Evolutionary conservation across 2,797 vertebrate species (phyloP).

Genomic region (Acipenser ruthenus): DNA sequence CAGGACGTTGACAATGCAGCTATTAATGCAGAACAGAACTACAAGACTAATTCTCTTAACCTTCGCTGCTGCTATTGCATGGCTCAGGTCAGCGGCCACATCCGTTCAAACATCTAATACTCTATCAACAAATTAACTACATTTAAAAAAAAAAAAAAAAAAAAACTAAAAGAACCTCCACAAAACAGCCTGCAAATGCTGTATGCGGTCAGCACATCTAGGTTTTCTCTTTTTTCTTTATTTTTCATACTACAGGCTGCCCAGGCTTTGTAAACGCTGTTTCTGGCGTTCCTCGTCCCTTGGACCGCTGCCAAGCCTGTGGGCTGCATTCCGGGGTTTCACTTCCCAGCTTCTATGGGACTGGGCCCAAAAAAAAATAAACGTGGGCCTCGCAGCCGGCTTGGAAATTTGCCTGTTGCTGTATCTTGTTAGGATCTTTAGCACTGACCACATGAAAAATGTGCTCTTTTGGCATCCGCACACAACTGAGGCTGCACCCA

Average conservation of each 20-base stretch:
- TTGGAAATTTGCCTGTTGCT: conserved; percentile 15
- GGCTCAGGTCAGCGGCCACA: conserved; percentile 39
- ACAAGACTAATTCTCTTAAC: conserved; percentile 55
- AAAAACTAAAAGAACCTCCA: conserved; percentile 12
- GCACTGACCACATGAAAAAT: conserved; percentile 11
- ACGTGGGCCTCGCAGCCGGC: conserved; percentile 3
- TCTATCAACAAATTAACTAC: background rate
- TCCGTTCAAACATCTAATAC: conserved; percentile 26
- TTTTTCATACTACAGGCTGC: conserved; percentile 29
- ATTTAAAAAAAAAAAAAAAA: conserved; percentile 20
- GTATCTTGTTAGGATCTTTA: conserved; percentile 21
- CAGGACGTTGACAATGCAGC: conserved; percentile 48
- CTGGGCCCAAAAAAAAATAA: conserved; percentile 11
- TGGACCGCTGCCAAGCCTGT: conserved; percentile 31
- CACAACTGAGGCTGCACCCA: background rate
- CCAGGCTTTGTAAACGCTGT: conserved; percentile 29
- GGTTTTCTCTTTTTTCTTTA: background rate
- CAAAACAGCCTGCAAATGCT: conserved; percentile 22
- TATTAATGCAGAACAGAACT: conserved; percentile 47
- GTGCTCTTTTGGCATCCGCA: background rate
- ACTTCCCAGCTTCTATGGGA: conserved; percentile 28
- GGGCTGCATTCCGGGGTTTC: conserved; percentile 33
- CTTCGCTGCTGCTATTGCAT: conserved; percentile 43
- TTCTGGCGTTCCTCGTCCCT: conserved; percentile 31
- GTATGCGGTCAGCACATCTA: no score